Percentiles rank a stretch among this genome's conserved stretches.
These are phyloP conservation scores for Volucella inflata DNA, from an alignment of 2,888 invertebrate genomes.

Conservation along the genomic window DNA sequence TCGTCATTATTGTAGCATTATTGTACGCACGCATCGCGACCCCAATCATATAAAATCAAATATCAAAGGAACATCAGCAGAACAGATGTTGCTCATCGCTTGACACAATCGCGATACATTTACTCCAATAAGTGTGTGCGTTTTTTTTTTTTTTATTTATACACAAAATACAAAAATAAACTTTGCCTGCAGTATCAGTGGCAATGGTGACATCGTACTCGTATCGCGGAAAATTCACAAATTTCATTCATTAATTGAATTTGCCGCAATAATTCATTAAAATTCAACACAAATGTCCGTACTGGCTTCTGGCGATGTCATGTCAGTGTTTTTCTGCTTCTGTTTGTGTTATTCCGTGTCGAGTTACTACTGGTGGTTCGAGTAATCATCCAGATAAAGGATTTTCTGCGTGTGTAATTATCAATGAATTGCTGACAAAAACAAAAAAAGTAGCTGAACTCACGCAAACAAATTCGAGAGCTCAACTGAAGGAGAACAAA, in stretches of 20 bases:
- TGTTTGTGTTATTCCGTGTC: background rate
- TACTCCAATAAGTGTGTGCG: background rate
- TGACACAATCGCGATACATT: conserved; percentile 52
- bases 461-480: too few species aligned
- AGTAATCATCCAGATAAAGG: conserved; percentile 65
- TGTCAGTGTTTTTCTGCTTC: conserved; percentile 21
- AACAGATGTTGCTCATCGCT: conserved; percentile 66
- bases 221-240: conserved; percentile 63
- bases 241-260: conserved; percentile 75
- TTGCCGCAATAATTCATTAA: conserved; percentile 74
- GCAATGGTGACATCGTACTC: too few species aligned
- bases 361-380: conserved; percentile 41
- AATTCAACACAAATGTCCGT: conserved; percentile 69
- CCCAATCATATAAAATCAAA: conserved; percentile 52
- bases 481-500: too few species aligned
- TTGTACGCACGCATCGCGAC: conserved; percentile 51
- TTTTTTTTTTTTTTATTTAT: conserved; percentile 11
- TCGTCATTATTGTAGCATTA: conserved; percentile 26
- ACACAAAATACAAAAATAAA: conserved; percentile 58
- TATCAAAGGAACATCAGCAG: conserved; percentile 71
- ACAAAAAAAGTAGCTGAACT: background rate
- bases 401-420: conserved; percentile 69
- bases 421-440: conserved; percentile 56
- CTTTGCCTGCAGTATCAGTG: conserved; percentile 37
- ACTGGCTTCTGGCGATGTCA: conserved; percentile 36